Conservation (phyloP, 2,113 vertebrate species). For the Pseudopodoces humilis region DNA sequence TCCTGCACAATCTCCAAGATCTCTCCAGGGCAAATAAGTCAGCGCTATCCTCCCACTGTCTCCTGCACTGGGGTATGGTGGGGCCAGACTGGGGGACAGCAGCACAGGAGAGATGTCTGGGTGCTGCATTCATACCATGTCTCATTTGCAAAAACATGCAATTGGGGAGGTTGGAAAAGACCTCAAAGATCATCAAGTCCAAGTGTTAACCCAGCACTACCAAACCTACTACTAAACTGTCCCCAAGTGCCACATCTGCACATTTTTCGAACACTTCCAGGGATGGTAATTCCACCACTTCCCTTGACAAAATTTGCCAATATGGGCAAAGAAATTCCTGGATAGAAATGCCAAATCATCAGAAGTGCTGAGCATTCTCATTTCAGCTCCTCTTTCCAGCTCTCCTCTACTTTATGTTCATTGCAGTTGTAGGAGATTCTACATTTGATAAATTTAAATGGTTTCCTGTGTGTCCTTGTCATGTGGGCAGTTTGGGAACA, state of each 20-base stretch:
- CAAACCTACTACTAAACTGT: neutral
- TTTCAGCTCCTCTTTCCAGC: neutral
- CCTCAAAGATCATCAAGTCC: neutral
- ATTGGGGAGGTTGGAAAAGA: neutral
- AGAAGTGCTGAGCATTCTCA: neutral
- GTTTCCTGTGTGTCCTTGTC: neutral
- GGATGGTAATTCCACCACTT: neutral
- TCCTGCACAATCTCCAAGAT: neutral
- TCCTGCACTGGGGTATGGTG: neutral
- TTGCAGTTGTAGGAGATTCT: neutral
- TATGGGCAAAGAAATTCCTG: neutral
- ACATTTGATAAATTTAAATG: neutral
- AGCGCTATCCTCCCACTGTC: neutral
- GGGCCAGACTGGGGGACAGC: rapidly evolving
- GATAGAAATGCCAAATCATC: neutral
- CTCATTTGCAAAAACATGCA: neutral
- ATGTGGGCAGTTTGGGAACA: neutral
- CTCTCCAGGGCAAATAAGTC: rapidly evolving
- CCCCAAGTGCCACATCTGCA: neutral
- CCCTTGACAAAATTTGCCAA: neutral
- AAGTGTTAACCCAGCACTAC: rapidly evolving
- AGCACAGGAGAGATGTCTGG: neutral
- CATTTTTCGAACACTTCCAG: neutral
- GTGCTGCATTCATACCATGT: rapidly evolving
- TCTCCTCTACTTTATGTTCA: neutral